Conservation (phyloP, 2,797 vertebrate species). For the Sebastes kiyomatsui region DNA sequence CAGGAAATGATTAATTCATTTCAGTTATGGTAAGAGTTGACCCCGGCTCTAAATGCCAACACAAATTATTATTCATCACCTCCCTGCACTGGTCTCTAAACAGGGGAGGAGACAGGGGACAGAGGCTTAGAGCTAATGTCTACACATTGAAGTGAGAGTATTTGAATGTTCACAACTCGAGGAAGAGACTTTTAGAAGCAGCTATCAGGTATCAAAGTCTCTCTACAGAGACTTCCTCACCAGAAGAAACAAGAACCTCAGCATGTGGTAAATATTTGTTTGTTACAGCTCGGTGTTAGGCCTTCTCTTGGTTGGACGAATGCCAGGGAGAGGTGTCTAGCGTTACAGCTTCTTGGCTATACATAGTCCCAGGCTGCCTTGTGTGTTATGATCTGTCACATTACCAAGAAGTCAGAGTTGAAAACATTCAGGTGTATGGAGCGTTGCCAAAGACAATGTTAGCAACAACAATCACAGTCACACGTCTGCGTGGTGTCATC, state of each 20-base stretch:
- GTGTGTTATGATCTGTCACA: slow-evolving; percentile 39
- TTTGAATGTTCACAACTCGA: slow-evolving; percentile 54
- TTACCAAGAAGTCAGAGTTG: slow-evolving; percentile 36
- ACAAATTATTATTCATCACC: slow-evolving; percentile 14
- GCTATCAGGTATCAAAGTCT: slow-evolving; percentile 61
- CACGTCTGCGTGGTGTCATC: background rate
- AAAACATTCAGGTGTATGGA: slow-evolving; percentile 35
- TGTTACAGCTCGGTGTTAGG: slow-evolving; percentile 76
- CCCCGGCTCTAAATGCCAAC: slow-evolving; percentile 6
- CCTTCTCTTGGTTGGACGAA: slow-evolving; percentile 73
- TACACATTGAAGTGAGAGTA: slow-evolving; percentile 50
- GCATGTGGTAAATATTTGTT: slow-evolving; percentile 80
- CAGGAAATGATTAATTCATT: slow-evolving; percentile 10
- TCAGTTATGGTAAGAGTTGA: background rate
- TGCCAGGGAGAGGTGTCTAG: slow-evolving; percentile 62
- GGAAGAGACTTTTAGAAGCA: slow-evolving; percentile 46
- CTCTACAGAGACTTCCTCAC: slow-evolving; percentile 7
- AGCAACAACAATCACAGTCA: background rate
- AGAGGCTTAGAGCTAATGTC: slow-evolving; percentile 34
- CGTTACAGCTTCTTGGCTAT: slow-evolving; percentile 46
- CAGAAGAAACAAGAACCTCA: slow-evolving; percentile 30
- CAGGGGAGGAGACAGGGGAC: background rate
- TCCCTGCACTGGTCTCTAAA: slow-evolving; percentile 2
- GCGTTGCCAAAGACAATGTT: background rate
- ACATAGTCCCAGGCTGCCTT: slow-evolving; percentile 54